Evolutionary conservation across 2,797 vertebrate species (phyloP).

Genomic region (Tangara arthus): DNA sequence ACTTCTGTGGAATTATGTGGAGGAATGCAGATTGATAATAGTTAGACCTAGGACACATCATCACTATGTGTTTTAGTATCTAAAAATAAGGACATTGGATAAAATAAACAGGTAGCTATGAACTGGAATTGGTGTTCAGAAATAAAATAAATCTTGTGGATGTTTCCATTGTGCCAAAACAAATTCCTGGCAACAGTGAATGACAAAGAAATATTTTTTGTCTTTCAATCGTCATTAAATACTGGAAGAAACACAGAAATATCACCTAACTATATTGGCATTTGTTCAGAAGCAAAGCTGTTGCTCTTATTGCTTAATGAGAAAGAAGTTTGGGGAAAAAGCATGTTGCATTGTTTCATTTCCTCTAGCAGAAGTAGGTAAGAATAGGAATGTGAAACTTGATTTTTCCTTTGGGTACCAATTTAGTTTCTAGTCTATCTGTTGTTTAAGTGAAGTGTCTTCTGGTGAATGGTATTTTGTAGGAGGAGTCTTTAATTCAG

Average conservation of each 20-base stretch:
- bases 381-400: neutral
- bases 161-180: constrained; percentile 7
- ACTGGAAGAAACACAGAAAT: neutral
- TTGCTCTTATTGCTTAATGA: neutral
- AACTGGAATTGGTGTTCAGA: neutral
- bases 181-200: constrained; percentile 10
- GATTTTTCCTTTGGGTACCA: neutral
- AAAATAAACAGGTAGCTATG: neutral
- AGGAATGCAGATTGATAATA: neutral
- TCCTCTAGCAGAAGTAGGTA: neutral
- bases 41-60: neutral
- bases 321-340: neutral
- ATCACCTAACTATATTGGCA: neutral
- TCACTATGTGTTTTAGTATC: neutral
- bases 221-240: neutral
- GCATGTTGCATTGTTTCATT: neutral
- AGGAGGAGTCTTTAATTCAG: neutral
- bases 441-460: neutral
- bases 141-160: neutral
- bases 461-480: neutral
- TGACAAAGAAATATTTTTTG: neutral
- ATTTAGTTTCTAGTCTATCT: neutral
- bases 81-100: neutral
- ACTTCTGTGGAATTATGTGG: neutral
- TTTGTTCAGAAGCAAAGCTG: neutral